Percentiles rank a stretch among this genome's conserved stretches.
Evolutionary conservation across 2,113 vertebrate species (phyloP).

Genomic region (Pelusios castaneus): DNA sequence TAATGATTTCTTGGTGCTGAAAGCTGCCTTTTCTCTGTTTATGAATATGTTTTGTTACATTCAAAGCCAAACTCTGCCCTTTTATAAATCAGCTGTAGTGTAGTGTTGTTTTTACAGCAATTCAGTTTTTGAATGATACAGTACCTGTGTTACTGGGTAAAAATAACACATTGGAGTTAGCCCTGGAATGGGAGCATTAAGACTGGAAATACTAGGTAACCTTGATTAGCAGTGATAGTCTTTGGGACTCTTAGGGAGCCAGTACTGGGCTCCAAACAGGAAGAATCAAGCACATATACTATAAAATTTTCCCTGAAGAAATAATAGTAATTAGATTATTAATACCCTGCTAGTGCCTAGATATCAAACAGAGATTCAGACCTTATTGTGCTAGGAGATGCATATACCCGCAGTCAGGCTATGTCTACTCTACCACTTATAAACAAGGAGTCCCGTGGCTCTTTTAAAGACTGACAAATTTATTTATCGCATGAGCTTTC

Average conservation of each 20-base stretch:
- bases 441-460: no score
- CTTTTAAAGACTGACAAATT: no score
- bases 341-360: not conserved
- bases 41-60: not conserved
- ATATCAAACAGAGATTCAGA: not conserved
- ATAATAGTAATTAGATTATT: not conserved
- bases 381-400: not conserved
- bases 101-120: not conserved
- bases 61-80: not conserved
- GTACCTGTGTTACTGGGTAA: not conserved
- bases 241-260: not conserved
- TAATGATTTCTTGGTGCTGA: not conserved
- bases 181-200: not conserved
- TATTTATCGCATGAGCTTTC: no score
- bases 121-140: not conserved
- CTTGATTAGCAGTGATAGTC: not conserved
- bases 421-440: not conserved
- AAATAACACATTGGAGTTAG: not conserved
- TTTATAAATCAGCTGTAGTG: not conserved
- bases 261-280: not conserved
- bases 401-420: not conserved
- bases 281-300: not conserved
- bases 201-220: fast-evolving
- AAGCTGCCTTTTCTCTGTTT: not conserved
- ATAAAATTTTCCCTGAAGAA: constrained; percentile 4